Evolutionary conservation across 1,140 invertebrate species (phyloP).

Genomic region (Periplaneta americana): DNA sequence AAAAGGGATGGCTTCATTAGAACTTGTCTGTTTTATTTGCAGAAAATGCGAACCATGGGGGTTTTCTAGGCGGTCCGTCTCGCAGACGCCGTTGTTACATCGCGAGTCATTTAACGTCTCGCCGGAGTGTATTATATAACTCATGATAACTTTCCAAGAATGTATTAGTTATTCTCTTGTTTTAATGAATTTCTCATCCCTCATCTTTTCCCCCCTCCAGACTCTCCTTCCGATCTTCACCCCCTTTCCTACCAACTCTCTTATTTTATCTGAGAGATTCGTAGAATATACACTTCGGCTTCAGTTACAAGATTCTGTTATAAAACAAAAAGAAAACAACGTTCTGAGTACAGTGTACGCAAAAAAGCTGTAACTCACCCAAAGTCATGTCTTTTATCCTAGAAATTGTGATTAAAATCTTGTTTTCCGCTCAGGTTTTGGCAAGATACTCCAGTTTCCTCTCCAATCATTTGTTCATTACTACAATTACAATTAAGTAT

Average conservation of each 20-base stretch:
- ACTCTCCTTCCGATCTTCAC: neutral
- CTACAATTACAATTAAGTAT: too few species aligned
- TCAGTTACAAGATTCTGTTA: neutral
- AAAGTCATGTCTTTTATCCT: too few species aligned
- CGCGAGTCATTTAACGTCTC: neutral
- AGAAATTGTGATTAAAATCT: too few species aligned
- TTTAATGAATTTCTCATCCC: neutral
- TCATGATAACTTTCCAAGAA: neutral
- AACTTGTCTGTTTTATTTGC: neutral
- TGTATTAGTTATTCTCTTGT: neutral
- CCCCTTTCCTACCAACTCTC: too few species aligned
- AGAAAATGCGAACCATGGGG: neutral
- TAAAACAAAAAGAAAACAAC: too few species aligned
- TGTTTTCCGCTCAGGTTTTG: too few species aligned
- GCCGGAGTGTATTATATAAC: neutral
- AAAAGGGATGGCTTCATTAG: neutral
- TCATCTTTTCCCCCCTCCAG: neutral
- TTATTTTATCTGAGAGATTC: neutral
- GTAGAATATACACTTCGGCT: neutral
- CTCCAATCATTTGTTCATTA: too few species aligned
- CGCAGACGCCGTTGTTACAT: too few species aligned
- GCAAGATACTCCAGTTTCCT: too few species aligned
- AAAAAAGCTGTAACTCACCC: too few species aligned
- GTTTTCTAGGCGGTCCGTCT: neutral
- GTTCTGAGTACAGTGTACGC: too few species aligned